phyloP scores from a whole-genome alignment of 1,140 invertebrate genomes.

The Drosophila kurseongensis region DNA sequence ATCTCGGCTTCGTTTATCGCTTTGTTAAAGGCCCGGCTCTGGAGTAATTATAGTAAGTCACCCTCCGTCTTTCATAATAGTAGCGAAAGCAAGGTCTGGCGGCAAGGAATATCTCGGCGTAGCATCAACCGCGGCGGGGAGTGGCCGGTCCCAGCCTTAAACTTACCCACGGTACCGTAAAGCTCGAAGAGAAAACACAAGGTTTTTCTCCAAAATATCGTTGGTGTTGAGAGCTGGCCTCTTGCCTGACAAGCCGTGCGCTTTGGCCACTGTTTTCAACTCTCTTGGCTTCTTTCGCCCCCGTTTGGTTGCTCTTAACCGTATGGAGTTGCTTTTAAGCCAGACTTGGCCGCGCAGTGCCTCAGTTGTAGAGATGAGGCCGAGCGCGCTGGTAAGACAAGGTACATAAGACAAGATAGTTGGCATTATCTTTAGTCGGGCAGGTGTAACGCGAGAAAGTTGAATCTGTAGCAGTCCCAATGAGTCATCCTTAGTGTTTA shows the following conservation, averaged over 20 bases:
- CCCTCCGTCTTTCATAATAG: slow-evolving; percentile 39
- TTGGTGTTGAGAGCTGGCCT: not conserved
- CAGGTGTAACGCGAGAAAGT: slow-evolving; percentile 48
- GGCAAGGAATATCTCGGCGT: slow-evolving; percentile 33
- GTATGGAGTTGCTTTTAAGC: slow-evolving; percentile 27
- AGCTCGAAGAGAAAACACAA: slow-evolving; percentile 31
- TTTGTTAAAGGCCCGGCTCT: slow-evolving; percentile 11
- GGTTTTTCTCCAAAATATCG: slow-evolving; percentile 1
- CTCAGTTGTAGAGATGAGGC: slow-evolving; percentile 40
- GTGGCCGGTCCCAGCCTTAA: slow-evolving; percentile 10
- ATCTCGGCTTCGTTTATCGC: slow-evolving; percentile 18
- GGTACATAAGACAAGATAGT: not conserved
- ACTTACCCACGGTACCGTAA: slow-evolving; percentile 61
- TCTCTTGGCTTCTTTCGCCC: slow-evolving; percentile 19
- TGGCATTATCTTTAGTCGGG: not conserved
- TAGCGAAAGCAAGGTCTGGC: slow-evolving; percentile 27
- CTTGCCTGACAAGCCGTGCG: slow-evolving; percentile 14
- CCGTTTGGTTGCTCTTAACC: not conserved
- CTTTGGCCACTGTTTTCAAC: slow-evolving; percentile 9
- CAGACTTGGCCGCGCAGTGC: not conserved
- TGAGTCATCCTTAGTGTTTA: slow-evolving; percentile 36
- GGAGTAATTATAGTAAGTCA: slow-evolving; percentile 35
- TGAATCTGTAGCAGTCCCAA: slow-evolving; percentile 36
- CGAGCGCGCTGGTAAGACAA: slow-evolving; percentile 39
- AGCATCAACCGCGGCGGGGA: slow-evolving; percentile 26